phyloP scores from a whole-genome alignment of 1,140 invertebrate species.

The Atta texana region DNA sequence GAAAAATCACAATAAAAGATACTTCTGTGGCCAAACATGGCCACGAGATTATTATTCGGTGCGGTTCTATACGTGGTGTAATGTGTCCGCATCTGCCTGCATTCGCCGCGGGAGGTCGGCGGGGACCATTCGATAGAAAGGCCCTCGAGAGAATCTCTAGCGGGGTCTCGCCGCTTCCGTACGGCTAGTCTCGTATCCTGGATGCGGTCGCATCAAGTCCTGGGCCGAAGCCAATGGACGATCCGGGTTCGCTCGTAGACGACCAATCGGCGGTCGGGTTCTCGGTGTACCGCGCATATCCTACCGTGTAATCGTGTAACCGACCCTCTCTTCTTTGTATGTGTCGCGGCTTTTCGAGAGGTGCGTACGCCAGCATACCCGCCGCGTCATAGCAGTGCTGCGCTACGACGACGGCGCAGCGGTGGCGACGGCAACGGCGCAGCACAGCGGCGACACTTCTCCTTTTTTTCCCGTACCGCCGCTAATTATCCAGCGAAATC shows the following conservation, averaged over 20 bases:
- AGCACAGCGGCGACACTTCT: constrained; percentile 23
- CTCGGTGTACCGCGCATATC: constrained; percentile 46
- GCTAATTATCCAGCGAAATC: constrained; percentile 81
- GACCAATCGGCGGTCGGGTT: constrained; percentile 58
- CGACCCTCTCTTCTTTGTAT: constrained; percentile 72
- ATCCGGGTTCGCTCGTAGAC: constrained; percentile 5
- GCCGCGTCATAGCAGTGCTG: not conserved
- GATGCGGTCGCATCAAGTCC: constrained; percentile 45
- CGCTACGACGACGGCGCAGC: not conserved
- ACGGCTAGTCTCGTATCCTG: constrained; percentile 66
- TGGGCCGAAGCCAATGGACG: constrained; percentile 61
- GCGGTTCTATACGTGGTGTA: constrained; percentile 67
- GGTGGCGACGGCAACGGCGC: not conserved
- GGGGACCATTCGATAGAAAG: constrained; percentile 64
- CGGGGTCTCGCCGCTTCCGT: constrained; percentile 66
- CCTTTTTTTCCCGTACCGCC: constrained; percentile 53
- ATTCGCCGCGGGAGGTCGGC: constrained; percentile 81
- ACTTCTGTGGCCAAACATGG: constrained; percentile 85
- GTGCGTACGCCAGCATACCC: constrained; percentile 27
- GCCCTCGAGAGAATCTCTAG: constrained; percentile 75
- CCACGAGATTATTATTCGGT: constrained; percentile 76
- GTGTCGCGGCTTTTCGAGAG: constrained; percentile 74
- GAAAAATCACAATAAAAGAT: constrained; percentile 81
- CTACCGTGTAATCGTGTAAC: constrained; percentile 80
- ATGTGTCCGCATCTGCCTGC: constrained; percentile 83